Percentiles rank a stretch among this genome's conserved stretches.
Evolutionary conservation across 2,797 vertebrate genomes (phyloP).

Genomic region (Onychomys arenicola): DNA sequence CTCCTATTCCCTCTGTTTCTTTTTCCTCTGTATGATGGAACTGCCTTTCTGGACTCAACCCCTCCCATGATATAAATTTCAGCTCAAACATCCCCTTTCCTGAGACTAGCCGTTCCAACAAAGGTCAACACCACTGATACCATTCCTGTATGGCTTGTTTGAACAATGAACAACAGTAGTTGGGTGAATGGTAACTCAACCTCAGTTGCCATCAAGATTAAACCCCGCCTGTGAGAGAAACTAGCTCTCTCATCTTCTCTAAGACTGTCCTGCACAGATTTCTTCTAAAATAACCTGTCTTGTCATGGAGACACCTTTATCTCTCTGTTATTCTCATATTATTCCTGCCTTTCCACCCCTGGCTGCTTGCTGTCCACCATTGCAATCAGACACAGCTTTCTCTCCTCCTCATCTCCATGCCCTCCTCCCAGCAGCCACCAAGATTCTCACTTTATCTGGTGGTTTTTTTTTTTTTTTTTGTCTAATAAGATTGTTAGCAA

Average conservation of each 20-base stretch:
- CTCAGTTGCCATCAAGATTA: not conserved
- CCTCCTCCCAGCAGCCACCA: not conserved
- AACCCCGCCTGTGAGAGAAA: not conserved
- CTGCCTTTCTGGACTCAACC: not conserved
- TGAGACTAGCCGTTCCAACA: not conserved
- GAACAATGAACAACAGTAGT: not conserved
- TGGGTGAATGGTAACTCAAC: not conserved
- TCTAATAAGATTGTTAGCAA: not conserved
- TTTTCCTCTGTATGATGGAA: not conserved
- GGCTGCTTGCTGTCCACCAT: not conserved
- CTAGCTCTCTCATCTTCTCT: not conserved
- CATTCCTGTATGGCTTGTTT: not conserved
- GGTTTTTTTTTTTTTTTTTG: not conserved
- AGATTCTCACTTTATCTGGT: not conserved
- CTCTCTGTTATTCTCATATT: not conserved
- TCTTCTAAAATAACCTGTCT: not conserved
- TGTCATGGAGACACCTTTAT: not conserved
- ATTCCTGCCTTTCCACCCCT: not conserved
- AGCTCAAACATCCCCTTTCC: not conserved
- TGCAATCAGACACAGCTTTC: not conserved
- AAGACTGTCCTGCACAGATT: not conserved
- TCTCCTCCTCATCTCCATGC: not conserved
- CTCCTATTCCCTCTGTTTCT: not conserved
- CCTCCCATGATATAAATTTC: not conserved
- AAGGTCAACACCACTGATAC: not conserved